Conservation (phyloP, 2,113 vertebrate genomes). For the Dipodomys ordii region DNA sequence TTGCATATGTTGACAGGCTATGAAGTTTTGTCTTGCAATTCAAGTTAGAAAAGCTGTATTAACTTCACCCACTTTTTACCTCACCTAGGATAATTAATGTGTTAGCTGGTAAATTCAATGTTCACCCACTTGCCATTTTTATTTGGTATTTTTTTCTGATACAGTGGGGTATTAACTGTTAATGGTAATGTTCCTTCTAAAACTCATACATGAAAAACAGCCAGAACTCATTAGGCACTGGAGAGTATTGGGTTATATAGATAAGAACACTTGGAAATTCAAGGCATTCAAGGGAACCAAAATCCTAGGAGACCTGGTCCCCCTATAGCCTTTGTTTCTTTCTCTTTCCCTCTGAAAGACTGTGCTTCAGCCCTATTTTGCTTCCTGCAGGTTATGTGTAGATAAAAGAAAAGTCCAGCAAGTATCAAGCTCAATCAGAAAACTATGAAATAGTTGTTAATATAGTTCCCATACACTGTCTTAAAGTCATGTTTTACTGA, state of each 20-base stretch:
- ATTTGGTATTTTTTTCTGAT: slow-evolving; percentile 35
- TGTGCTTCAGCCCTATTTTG: not conserved
- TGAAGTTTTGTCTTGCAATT: slow-evolving; percentile 27
- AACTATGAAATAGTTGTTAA: slow-evolving; percentile 12
- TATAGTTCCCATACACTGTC: not conserved
- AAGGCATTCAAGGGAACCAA: not conserved
- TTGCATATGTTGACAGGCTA: not conserved
- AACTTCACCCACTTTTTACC: slow-evolving; percentile 14
- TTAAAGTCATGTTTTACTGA: not conserved
- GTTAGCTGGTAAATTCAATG: not conserved
- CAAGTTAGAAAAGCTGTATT: slow-evolving; percentile 49
- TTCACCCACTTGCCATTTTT: slow-evolving; percentile 61
- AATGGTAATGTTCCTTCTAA: slow-evolving; percentile 57
- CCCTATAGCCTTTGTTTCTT: not conserved
- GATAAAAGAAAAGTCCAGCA: not conserved
- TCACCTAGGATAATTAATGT: slow-evolving; percentile 49
- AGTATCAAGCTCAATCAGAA: slow-evolving; percentile 38
- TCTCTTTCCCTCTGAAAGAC: slow-evolving; percentile 1
- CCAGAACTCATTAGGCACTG: slow-evolving; percentile 24
- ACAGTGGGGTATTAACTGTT: not conserved
- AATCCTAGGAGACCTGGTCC: not conserved
- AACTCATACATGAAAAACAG: slow-evolving; percentile 53
- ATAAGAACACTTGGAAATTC: slow-evolving; percentile 30
- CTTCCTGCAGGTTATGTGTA: not conserved
- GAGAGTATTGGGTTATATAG: not conserved